A percentile compares a stretch with the other conserved stretches of the same genome.
Evolutionary conservation across 2,888 invertebrate genomes (phyloP).

Genomic region (Anthrax anthrax): DNA sequence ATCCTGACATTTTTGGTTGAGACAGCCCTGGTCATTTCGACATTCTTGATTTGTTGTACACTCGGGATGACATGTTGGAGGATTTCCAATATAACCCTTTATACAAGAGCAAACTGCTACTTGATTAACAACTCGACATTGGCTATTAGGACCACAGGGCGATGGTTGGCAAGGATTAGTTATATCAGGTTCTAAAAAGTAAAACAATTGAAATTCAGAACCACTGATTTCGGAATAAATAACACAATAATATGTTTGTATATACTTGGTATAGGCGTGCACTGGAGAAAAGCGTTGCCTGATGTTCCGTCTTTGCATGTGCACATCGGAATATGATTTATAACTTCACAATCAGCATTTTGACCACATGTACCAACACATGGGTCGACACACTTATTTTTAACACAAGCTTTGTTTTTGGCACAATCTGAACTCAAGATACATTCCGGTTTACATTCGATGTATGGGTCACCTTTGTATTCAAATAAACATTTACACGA

Average conservation of each 20-base stretch:
- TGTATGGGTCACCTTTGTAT: constrained; percentile 59
- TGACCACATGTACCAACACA: constrained; percentile 58
- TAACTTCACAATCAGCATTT: constrained; percentile 65
- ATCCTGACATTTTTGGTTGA: constrained; percentile 56
- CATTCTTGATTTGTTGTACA: constrained; percentile 59
- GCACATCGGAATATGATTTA: constrained; percentile 65
- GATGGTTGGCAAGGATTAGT: constrained; percentile 51
- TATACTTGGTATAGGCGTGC: constrained; percentile 32
- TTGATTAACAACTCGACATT: constrained; percentile 49
- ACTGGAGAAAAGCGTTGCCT: constrained; percentile 65
- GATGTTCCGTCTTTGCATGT: constrained; percentile 59
- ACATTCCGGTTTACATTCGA: constrained; percentile 65
- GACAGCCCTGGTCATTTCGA: constrained; percentile 50
- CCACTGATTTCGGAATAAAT: not conserved
- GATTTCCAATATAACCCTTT: constrained; percentile 48
- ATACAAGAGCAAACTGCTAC: constrained; percentile 52
- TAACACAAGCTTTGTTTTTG: constrained; percentile 51
- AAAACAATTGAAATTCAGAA: not conserved
- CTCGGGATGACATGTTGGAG: constrained; percentile 59
- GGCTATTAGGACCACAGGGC: constrained; percentile 56
- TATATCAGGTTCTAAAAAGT: constrained; percentile 31
- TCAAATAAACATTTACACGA: constrained; percentile 56
- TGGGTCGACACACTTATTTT: constrained; percentile 59
- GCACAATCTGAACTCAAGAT: constrained; percentile 59
- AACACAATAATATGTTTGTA: not conserved